Evolutionary conservation across 2,797 vertebrate genomes (phyloP), one percentile per base, ranked within the genome.

Genomic region (Hylomyscus alleni): DNA sequence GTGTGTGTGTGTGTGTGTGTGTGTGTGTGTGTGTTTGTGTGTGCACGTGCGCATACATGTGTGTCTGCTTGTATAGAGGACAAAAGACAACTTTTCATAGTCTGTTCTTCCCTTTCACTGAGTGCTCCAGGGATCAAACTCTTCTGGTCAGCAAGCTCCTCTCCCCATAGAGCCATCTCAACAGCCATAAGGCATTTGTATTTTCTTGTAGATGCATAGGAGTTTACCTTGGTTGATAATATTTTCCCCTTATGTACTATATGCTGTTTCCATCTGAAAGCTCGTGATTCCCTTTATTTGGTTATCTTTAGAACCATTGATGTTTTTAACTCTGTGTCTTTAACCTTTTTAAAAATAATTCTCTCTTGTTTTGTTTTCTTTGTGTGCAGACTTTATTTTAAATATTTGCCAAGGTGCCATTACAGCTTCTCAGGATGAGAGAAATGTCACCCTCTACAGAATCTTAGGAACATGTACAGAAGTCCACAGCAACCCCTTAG

Each of bases 241-340:
- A 19, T 29, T 82, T 83, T 52, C 69, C 29, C 34, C 76, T 75
- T 77, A 60, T 4, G 31, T 47, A 31, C 54, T 62, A 82, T 90
- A 75, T 17, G 40, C 12, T 0, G 34, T 91, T 83, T 89, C 40
- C 52, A 34, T 67, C 73, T 54, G 29, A 76, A 91, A 89, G 5
- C 37, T 81, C 40, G 17, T 10, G 0, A 67, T 76, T 82, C 40
- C 29, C 50, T 94, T 89, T 80, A n/a, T 76, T 89, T 76, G 89
- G 9, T 34, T 90, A 5, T 95, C 52, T 92, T 81, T 47, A 26
- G 72, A 12, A 44, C 54, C 20, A 15, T 56, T 31, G 19, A 22
- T 50, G n/a, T 65, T 94, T 93, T 94, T 88, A 22, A 22, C 50
- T 50, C 47, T 65, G 67, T 52, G 31, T 34, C 62, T 69, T 86